Conservation (phyloP, 2,113 vertebrate species). For the Agelaius tricolor region DNA sequence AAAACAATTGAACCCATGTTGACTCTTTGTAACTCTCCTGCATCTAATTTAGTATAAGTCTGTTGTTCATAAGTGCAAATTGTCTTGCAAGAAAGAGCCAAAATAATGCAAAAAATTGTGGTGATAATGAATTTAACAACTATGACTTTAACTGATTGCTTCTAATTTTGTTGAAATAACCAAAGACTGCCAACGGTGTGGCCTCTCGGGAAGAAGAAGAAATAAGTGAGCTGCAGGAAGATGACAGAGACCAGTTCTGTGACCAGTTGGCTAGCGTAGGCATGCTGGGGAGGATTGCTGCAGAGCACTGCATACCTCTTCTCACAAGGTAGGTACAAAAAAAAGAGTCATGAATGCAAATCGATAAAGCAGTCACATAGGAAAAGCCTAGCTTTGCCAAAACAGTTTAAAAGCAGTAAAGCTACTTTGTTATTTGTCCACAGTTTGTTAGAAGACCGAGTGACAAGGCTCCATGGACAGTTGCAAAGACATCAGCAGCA, state of each 20-base stretch:
- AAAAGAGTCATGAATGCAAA: neutral
- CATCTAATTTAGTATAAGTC: neutral
- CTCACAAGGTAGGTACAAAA: conserved; percentile 84
- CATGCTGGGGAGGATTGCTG: conserved; percentile 94
- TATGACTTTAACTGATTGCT: neutral
- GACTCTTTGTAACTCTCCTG: neutral
- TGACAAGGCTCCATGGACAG: conserved; percentile 93
- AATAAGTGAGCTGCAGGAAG: conserved; percentile 97
- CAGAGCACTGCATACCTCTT: conserved; percentile 96
- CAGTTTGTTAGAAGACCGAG: conserved; percentile 95
- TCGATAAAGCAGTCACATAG: neutral
- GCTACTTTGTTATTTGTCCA: neutral
- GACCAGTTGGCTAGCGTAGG: conserved; percentile 96
- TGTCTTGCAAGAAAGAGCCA: neutral
- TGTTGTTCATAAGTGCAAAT: neutral
- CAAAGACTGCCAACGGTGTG: conserved; percentile 93
- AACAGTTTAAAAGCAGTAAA: neutral
- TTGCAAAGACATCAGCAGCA: conserved; percentile 95
- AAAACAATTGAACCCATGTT: neutral
- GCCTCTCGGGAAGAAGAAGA: conserved; percentile 95
- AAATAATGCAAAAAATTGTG: neutral
- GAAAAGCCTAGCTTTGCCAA: neutral
- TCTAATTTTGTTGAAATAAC: conserved; percentile 37
- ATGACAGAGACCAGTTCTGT: conserved; percentile 96
- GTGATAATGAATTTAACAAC: neutral